These are phyloP conservation scores for Eurypyga helias DNA, from an alignment of 2,113 vertebrate species.

Conservation along the genomic window DNA sequence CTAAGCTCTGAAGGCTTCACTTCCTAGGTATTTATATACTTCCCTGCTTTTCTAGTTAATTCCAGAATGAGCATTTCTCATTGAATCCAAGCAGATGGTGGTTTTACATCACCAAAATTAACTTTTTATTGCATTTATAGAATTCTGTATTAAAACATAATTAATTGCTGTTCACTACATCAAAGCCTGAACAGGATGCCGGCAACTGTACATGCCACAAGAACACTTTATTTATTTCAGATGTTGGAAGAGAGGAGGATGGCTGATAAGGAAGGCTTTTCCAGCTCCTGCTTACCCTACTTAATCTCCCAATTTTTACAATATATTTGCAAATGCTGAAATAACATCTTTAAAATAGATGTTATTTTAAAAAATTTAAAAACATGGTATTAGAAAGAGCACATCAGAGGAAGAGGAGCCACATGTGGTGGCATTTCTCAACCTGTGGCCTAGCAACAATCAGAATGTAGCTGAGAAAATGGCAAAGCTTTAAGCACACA, in stretches of 20 bases:
- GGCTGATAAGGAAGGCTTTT: not conserved
- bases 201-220: not conserved
- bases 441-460: not conserved
- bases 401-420: not conserved
- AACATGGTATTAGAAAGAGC: not conserved
- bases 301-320: not conserved
- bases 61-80: not conserved
- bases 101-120: not conserved
- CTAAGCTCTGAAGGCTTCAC: not conserved
- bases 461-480: not conserved
- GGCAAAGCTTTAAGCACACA: not conserved
- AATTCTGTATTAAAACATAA: not conserved
- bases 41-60: not conserved
- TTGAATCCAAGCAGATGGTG: not conserved
- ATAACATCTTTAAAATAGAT: not conserved
- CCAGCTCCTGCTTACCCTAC: not conserved
- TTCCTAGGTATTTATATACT: not conserved
- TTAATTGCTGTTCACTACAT: not conserved
- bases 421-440: not conserved
- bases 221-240: not conserved
- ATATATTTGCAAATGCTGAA: not conserved
- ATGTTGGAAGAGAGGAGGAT: not conserved
- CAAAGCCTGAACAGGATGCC: not conserved
- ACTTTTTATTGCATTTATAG: not conserved
- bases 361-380: not conserved